A percentile compares a stretch with the other conserved stretches of the same genome.
phyloP scores from a whole-genome alignment of 2,797 vertebrate genomes.

The Gadopsis bispinosus region DNA sequence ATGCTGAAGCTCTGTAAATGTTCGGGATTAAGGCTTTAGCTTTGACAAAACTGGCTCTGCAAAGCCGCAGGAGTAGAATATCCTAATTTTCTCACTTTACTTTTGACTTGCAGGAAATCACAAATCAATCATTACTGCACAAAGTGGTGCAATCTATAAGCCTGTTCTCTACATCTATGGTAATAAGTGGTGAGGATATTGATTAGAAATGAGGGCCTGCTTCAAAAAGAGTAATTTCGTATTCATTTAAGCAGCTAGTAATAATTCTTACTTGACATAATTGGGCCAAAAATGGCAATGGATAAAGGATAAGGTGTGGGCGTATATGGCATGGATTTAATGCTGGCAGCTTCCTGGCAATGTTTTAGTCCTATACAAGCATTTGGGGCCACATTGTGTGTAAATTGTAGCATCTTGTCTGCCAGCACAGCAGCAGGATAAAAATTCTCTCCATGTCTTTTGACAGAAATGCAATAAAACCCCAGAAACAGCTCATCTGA shows the following conservation, averaged over 20 bases:
- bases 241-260: background rate
- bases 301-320: background rate
- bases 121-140: constrained; percentile 37
- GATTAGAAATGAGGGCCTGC: constrained; percentile 9
- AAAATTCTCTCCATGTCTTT: constrained; percentile 17
- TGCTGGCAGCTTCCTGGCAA: background rate
- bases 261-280: constrained; percentile 7
- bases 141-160: constrained; percentile 5
- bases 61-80: background rate
- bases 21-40: constrained; percentile 1
- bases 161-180: background rate
- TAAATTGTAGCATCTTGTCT: constrained; percentile 15
- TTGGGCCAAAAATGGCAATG: constrained; percentile 11
- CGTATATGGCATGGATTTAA: background rate
- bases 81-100: constrained; percentile 4
- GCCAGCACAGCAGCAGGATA: constrained; percentile 32
- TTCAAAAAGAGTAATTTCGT: background rate
- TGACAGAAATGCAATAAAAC: constrained; percentile 53
- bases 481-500: constrained; percentile 24
- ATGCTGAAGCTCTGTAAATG: constrained; percentile 16
- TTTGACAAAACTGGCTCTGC: background rate
- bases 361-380: constrained; percentile 21
- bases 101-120: constrained; percentile 33
- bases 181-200: constrained; percentile 25
- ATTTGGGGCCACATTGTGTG: background rate